A percentile compares a stretch with the other conserved stretches of the same genome.
Conservation (phyloP, 2,888 invertebrate species). For the Sinelater perroti region DNA sequence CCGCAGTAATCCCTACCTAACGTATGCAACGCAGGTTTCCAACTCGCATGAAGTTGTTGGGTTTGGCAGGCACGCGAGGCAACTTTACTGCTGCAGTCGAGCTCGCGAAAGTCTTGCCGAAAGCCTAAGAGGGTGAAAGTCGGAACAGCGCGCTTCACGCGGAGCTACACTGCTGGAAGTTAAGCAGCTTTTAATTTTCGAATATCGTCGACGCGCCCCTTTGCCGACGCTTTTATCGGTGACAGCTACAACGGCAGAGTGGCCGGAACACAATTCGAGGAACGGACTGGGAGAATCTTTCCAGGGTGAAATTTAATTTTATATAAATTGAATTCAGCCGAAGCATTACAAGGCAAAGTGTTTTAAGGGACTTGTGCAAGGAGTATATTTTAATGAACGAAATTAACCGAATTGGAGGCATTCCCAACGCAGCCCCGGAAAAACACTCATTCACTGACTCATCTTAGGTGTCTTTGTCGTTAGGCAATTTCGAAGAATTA, state of each 20-base stretch:
- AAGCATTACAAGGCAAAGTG: not conserved
- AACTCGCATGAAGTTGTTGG: slow-evolving; percentile 11
- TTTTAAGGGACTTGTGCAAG: not conserved
- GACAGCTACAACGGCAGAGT: not conserved
- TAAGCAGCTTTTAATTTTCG: too few species aligned
- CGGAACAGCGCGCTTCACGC: too few species aligned
- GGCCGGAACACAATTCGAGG: not conserved
- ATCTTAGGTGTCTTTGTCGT: too few species aligned
- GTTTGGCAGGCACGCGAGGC: slow-evolving; percentile 4
- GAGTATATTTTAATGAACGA: not conserved
- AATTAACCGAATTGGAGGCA: not conserved
- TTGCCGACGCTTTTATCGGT: too few species aligned
- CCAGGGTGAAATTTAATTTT: slow-evolving; percentile 14
- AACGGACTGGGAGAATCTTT: slow-evolving; percentile 1
- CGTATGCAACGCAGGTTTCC: not conserved
- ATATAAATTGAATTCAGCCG: slow-evolving; percentile 11
- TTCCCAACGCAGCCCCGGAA: too few species aligned
- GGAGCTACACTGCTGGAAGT: too few species aligned
- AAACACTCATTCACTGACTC: too few species aligned
- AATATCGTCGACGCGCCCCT: too few species aligned
- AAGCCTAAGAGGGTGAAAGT: too few species aligned
- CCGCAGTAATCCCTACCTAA: slow-evolving; percentile 3
- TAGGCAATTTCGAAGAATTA: too few species aligned
- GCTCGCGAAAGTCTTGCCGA: too few species aligned
- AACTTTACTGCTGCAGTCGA: slow-evolving; percentile 10